These are phyloP conservation scores for Manis crassicaudata DNA, from an alignment of 2,797 vertebrate species.

Conservation along the genomic window DNA sequence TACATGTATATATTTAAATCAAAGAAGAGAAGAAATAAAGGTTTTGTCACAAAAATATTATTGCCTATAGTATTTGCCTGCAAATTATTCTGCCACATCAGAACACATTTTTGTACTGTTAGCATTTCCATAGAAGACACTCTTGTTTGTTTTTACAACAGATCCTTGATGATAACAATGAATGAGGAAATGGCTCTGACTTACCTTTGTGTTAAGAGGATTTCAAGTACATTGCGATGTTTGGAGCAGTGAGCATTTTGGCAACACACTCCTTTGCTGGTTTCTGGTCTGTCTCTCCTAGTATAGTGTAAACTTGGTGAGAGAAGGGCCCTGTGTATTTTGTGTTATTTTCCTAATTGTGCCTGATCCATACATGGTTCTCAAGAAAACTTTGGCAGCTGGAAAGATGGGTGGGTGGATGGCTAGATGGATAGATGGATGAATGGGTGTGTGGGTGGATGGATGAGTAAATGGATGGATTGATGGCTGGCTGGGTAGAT, in stretches of 20 bases:
- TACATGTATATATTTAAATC: constrained; percentile 71
- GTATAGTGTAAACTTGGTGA: too few relatives aligned
- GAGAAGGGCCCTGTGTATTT: neutral
- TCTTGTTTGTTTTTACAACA: constrained; percentile 72
- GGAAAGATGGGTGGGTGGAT: neutral
- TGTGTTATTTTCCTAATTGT: neutral
- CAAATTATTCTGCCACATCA: constrained; percentile 59
- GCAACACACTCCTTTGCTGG: neutral
- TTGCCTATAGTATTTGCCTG: constrained; percentile 71
- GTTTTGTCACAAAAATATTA: constrained; percentile 78
- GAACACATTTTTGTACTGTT: constrained; percentile 74
- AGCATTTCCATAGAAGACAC: constrained; percentile 74
- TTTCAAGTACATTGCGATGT: constrained; percentile 32
- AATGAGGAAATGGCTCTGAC: constrained; percentile 56
- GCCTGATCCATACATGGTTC: neutral
- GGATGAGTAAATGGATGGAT: fast-evolving
- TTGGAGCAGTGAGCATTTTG: constrained; percentile 3
- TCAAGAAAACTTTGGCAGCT: neutral
- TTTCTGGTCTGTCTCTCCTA: neutral
- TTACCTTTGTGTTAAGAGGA: constrained; percentile 55
- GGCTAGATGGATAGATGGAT: fast-evolving
- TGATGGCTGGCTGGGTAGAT: fast-evolving
- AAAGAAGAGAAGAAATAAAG: constrained; percentile 59
- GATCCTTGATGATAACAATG: constrained; percentile 70
- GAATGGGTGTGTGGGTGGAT: fast-evolving